phyloP scores from a whole-genome alignment of 2,113 vertebrate species.

The Erythrocercus mccallii region DNA sequence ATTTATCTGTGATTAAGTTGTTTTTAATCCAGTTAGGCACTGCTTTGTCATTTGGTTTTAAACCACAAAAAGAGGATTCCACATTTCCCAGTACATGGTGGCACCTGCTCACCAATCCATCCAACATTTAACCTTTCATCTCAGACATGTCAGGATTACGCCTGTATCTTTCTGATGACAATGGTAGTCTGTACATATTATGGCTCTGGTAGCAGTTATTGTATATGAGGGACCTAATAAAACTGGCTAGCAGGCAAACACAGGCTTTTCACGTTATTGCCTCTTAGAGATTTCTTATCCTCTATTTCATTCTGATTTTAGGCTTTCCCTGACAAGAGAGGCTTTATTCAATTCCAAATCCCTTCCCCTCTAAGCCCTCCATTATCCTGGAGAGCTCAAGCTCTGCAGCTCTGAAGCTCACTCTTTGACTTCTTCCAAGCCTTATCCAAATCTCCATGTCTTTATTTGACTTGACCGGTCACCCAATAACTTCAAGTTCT shows the following conservation, averaged over 20 bases:
- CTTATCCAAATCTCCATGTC: neutral
- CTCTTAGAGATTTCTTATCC: neutral
- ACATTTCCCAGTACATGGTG: neutral
- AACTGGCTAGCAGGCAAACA: neutral
- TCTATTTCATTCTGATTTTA: neutral
- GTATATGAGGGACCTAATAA: neutral
- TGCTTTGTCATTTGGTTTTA: neutral
- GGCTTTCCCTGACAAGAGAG: neutral
- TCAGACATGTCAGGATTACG: neutral
- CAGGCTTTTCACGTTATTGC: neutral
- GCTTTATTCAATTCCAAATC: neutral
- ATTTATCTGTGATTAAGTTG: neutral
- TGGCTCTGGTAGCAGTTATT: neutral
- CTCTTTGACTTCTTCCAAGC: neutral
- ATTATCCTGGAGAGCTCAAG: neutral
- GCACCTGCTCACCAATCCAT: neutral
- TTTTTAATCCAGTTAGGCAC: neutral
- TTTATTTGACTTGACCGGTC: neutral
- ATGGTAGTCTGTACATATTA: neutral
- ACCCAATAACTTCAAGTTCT: neutral
- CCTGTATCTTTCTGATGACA: rapidly evolving
- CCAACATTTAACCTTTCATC: neutral
- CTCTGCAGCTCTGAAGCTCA: neutral
- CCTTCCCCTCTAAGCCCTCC: neutral
- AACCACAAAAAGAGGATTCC: neutral